A percentile compares a stretch with the other conserved stretches of the same genome.
phyloP scores from a whole-genome alignment of 2,888 invertebrate species.

The Ptychoptera contaminata region DNA sequence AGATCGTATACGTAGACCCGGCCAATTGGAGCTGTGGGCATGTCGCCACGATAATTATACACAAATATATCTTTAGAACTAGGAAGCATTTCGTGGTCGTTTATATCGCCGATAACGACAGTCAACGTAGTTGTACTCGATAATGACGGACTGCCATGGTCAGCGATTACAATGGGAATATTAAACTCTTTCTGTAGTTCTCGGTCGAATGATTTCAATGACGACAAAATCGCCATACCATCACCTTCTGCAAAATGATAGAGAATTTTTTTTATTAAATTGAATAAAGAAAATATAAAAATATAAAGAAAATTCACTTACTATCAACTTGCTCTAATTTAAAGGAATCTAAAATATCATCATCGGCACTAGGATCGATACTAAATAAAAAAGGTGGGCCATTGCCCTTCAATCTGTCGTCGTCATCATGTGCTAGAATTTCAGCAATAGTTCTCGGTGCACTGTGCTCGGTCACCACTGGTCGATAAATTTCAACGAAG shows the following conservation, averaged over 20 bases:
- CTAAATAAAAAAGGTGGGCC: slow-evolving; percentile 92
- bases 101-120: slow-evolving; percentile 93
- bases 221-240: slow-evolving; percentile 95
- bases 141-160: slow-evolving; percentile 92
- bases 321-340: slow-evolving; percentile 94
- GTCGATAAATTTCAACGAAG: slow-evolving; percentile 81
- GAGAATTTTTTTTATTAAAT: slow-evolving; percentile 11
- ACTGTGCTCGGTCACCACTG: slow-evolving; percentile 84
- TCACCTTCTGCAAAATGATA: slow-evolving; percentile 91
- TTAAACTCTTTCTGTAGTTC: slow-evolving; percentile 93
- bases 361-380: slow-evolving; percentile 84
- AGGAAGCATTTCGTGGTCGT: slow-evolving; percentile 97
- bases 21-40: slow-evolving; percentile 82
- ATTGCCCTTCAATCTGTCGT: slow-evolving; percentile 84
- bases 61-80: slow-evolving; percentile 95
- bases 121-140: slow-evolving; percentile 91
- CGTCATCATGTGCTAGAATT: slow-evolving; percentile 84
- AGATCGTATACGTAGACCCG: slow-evolving; percentile 92
- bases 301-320: slow-evolving; percentile 32
- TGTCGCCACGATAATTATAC: slow-evolving; percentile 88
- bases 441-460: slow-evolving; percentile 84
- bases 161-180: slow-evolving; percentile 94
- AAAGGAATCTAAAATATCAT: slow-evolving; percentile 84
- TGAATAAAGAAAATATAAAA: neutral
- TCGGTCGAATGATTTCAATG: slow-evolving; percentile 81